Base-by-base conservation (phyloP, 2,113 vertebrate genomes). In the Pycnonotus jocosus region DNA sequence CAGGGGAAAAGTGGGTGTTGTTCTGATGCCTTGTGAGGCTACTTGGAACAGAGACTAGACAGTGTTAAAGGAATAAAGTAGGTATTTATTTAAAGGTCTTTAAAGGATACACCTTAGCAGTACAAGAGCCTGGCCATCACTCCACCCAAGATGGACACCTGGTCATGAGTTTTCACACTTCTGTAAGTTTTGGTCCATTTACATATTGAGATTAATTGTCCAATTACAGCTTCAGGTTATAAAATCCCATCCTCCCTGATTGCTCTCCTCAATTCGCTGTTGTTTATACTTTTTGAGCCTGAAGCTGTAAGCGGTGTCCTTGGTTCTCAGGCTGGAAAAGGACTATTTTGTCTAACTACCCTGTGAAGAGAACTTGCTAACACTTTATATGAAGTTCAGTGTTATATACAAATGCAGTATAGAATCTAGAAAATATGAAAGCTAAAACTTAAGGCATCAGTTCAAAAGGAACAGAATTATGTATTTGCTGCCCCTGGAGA, bases 141-240 rank as follows among this genome's bases (percentile, higher is more conserved):
- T 62, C 6, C 22, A 40, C 45, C 35, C 35, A n/a, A 50, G 74
- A 40, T 40, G 33, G 33, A 30, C 2, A 0, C 7, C 3, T 0
- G 1, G 19, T 30, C 40, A 57, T 1, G 1, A 61, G 17, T 7
- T 50, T 40, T 50, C 45, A 62, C 57, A 21, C 18, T 62, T 62
- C 23, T 25, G 15, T 58, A 58, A 58, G n/a, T 58, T 58, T 58
- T 58, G 15, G n/a, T 37, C 57, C 10, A 17, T 58, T 78, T 78
- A 27, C 10, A 22, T 62, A 2, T n/a, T 62, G 8, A 8, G 23
- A 6, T 62, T 40, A 77, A 51, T 77, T 62, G 18, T 51, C 45
- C 58, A 40, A 13, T 27, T 40, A 3, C 57, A 61, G 30, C 23
- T 77, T 8, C 13, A 12, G 30, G 10, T 62, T 50, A 13, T 40